Base-by-base conservation (phyloP, 2,113 vertebrate species). In the Cervus canadensis region DNA sequence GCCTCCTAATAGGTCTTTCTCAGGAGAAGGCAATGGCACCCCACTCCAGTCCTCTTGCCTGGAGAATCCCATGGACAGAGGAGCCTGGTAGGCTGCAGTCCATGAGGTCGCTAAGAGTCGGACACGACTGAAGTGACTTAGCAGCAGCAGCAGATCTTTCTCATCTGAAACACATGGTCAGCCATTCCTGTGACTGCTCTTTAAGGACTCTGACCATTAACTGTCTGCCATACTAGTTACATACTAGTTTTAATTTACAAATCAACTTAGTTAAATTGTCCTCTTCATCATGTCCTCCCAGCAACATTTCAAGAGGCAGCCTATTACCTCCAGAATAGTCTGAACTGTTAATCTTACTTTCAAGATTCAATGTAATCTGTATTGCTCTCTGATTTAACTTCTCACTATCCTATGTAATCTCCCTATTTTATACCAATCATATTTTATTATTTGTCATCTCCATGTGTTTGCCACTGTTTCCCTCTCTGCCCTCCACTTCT, bases 311-410 rank as follows among this genome's bases (percentile, higher is more conserved):
- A 93, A 64, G n/a, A 60, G 45, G 14, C 15, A 87, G 36, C 7
- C 43, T 36, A 14, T 87, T 87, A 17, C 26, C 50, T 84, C 79
- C 33, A 90, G 16, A 33, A 16, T 52, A 54, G 17, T 83, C 67
- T 93, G n/a, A 86, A 62, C 45, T 91, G 43, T 83, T 93, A 84
- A 74, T 90, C 13, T 81, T 95, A 59, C 48, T 94, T 90, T 91
- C 36, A 87, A 64, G 43, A 54, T 57, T 71, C 54, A 64, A 0
- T 87, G 36, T 89, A 56, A 85, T 59, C 48, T 89, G 14, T 56
- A 23, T n/a, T 90, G 15, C 40, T 95, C 83, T 95, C 12, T 71
- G 45, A 28, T 78, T 82, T 64, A 54, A 85, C 59, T 91, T 93
- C 57, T 76, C 36, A 56, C 10, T 28, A 25, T 96, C 17, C 5